Evolutionary conservation across 2,888 invertebrate species (phyloP), one percentile per base, ranked within the genome.

Genomic region (Drosophila meridionalis): DNA sequence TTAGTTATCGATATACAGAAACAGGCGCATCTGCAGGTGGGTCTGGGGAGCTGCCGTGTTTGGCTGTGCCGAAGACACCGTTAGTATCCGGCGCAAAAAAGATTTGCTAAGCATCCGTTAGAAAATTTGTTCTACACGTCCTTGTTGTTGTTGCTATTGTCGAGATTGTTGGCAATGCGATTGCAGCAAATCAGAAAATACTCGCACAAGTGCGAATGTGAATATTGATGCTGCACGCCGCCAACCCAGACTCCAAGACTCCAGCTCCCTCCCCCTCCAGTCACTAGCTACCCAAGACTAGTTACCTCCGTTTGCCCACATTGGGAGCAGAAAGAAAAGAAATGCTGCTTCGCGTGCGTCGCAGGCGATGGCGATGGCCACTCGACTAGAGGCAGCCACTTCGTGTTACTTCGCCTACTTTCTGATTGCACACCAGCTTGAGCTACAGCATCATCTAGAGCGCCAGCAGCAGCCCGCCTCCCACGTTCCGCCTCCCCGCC

Each of bases 201-300:
- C 76, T 87, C 90, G 80, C 82, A 89, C 87, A 87, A 87, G 90
- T 87, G 87, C 84, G 89, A 89, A 90, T 87, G 87, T 90, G 87
- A 90, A 89, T 90, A 90, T 87, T 89, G 86, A 87, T 86, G 86
- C 56, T 40, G 50, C 50, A 4, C 50, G 7, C 42, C 36, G 12
- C 43, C 38, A 3, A 7, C 2, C 26, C 53, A 4, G 4, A 28
- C 1, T 3, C 9, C 6, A 26, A 20, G 20, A n/a, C 20, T 26
- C 30, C 28, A 2, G 1, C 32, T 20, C 40, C 11, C 42, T 40
- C 45, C 20, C n/a, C 3, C 3, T 8, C 42, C n/a, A 20, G 20
- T 20, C 20, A 20, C 20, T 20, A 20, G 20, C 20, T 20, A 20
- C 20, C 20, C 20, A 20, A 1, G 20, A 20, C 20, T 20, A 20